Conservation (phyloP, 53 echinoderm and acorn worm species). For the Mesocentrotus franciscanus region DNA sequence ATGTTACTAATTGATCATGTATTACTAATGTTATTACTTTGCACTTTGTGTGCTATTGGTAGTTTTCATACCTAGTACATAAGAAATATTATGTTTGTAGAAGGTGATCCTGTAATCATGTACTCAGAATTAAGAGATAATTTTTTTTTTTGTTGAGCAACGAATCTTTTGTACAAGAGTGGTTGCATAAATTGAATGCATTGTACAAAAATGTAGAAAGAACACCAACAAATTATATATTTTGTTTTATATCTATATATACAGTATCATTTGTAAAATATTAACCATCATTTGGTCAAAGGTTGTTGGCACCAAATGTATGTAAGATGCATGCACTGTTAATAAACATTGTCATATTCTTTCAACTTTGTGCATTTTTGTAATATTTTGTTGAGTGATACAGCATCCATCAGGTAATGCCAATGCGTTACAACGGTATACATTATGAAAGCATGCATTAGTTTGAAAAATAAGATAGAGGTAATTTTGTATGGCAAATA, state of each 20-base stretch:
- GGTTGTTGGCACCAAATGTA: neutral
- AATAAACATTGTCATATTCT: conserved; percentile 31
- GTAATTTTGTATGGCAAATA: too few species aligned
- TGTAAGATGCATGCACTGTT: conserved; percentile 23
- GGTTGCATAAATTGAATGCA: neutral
- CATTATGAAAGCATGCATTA: too few species aligned
- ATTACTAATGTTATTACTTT: neutral
- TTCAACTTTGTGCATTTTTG: neutral
- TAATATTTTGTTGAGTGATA: too few species aligned
- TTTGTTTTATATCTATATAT: conserved; percentile 54
- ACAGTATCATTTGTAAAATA: conserved; percentile 42
- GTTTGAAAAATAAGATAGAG: too few species aligned
- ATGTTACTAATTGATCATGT: neutral
- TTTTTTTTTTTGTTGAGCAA: neutral
- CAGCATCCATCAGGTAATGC: too few species aligned
- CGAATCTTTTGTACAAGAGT: neutral
- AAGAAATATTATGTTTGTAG: neutral
- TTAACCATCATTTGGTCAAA: neutral
- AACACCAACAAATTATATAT: conserved; percentile 32
- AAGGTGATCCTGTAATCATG: neutral
- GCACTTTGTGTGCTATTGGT: conserved; percentile 15
- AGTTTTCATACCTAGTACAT: neutral
- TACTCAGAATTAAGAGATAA: neutral
- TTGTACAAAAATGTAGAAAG: conserved; percentile 29
- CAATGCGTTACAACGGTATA: too few species aligned